A percentile compares a stretch with the other conserved stretches of the same genome.
These are phyloP conservation scores for Gastrophysa polygoni DNA, from an alignment of 2,888 invertebrate genomes.

Conservation along the genomic window DNA sequence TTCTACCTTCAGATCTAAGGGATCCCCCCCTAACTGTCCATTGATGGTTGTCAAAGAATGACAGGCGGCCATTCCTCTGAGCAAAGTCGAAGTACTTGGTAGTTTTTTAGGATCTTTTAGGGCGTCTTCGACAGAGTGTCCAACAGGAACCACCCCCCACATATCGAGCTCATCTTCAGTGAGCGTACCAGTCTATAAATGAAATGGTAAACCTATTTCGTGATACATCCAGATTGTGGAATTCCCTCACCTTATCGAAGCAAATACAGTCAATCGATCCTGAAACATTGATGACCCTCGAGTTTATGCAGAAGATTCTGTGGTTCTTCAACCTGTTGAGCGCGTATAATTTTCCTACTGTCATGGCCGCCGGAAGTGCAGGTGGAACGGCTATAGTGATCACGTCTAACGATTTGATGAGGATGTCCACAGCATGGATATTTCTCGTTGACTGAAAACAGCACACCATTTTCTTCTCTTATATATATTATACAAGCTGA, in stretches of 20 bases:
- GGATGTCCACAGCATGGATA: slow-evolving; percentile 67
- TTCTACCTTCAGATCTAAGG: slow-evolving; percentile 86
- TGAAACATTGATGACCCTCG: slow-evolving; percentile 90
- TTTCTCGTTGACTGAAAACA: slow-evolving; percentile 64
- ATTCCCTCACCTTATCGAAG: slow-evolving; percentile 92
- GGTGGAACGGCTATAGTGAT: slow-evolving; percentile 95
- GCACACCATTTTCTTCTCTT: no score
- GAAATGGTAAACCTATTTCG: no score
- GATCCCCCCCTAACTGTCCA: slow-evolving; percentile 86
- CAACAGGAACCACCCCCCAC: slow-evolving; percentile 85
- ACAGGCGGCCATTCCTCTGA: slow-evolving; percentile 88
- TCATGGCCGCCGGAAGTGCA: slow-evolving; percentile 95
- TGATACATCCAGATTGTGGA: no score
- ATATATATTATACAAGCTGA: no score
- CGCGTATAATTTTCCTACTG: slow-evolving; percentile 92
- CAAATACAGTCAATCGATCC: slow-evolving; percentile 89
- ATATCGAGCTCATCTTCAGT: slow-evolving; percentile 96
- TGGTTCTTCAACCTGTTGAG: slow-evolving; percentile 78
- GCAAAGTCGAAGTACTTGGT: slow-evolving; percentile 38
- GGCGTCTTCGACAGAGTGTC: slow-evolving; percentile 40
- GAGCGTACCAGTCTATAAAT: slow-evolving; percentile 84
- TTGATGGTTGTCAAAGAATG: slow-evolving; percentile 91
- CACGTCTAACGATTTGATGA: slow-evolving; percentile 85
- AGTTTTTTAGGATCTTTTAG: slow-evolving; percentile 44
- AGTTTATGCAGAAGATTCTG: slow-evolving; percentile 89